Evolutionary conservation across 1,140 invertebrate genomes (phyloP).

Genomic region (Bacillus rossius): DNA sequence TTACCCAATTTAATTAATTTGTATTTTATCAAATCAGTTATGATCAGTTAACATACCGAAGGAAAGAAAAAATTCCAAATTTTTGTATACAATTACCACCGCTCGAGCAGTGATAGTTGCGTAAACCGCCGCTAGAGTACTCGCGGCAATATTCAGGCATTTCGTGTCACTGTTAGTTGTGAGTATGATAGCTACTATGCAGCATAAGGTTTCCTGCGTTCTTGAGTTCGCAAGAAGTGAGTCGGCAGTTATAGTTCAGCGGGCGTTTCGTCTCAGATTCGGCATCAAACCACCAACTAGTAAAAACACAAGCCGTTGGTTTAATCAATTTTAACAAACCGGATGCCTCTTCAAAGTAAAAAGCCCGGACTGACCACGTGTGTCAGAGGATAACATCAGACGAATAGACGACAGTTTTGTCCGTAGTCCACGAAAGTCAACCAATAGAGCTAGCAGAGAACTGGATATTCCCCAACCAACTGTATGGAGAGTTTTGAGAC

Average conservation of each 20-base stretch:
- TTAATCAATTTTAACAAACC: slow-evolving; percentile 12
- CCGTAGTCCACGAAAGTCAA: slow-evolving; percentile 13
- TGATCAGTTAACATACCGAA: no score
- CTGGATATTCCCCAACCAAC: slow-evolving; percentile 13
- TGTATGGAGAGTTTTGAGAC: slow-evolving; percentile 13
- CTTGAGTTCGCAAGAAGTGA: slow-evolving; percentile 2
- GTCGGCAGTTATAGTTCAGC: background rate
- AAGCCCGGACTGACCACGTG: background rate
- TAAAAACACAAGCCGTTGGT: slow-evolving; percentile 12
- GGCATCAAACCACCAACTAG: slow-evolving; percentile 8
- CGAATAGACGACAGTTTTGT: slow-evolving; percentile 12
- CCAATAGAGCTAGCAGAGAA: slow-evolving; percentile 10
- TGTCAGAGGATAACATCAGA: slow-evolving; percentile 7
- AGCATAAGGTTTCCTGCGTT: no score
- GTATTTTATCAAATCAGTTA: no score
- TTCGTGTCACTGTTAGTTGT: no score
- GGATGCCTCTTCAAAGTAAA: slow-evolving; percentile 6
- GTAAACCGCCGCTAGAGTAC: no score
- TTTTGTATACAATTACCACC: no score
- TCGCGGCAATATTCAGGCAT: no score
- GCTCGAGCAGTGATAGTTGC: no score
- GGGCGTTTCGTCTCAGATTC: slow-evolving; percentile 1
- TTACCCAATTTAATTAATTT: no score
- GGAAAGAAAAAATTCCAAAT: no score
- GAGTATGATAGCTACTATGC: no score